Percentiles rank a stretch among this genome's conserved stretches.
Conservation (phyloP, 2,888 invertebrate species). For the Teleiodes luculella region DNA sequence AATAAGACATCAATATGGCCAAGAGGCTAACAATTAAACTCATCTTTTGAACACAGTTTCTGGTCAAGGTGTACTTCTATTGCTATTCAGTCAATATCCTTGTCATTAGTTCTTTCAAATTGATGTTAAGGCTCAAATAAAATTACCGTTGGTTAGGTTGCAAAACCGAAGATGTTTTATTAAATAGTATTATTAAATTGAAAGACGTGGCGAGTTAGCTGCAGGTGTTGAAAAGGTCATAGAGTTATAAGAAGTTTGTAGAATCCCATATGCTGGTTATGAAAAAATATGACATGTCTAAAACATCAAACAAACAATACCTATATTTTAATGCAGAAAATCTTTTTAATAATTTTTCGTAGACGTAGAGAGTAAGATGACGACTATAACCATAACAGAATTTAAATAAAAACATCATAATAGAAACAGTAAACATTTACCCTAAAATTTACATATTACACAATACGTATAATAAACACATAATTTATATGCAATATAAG, state of each 20-base stretch:
- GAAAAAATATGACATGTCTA: too few relatives aligned
- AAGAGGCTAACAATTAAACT: too few relatives aligned
- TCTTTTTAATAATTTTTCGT: too few relatives aligned
- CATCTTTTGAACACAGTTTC: not conserved
- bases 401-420: not conserved
- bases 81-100: not conserved
- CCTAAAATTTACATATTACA: not conserved
- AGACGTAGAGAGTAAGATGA: too few relatives aligned
- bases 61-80: not conserved
- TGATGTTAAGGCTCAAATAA: not conserved
- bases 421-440: not conserved
- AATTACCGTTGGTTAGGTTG: not conserved
- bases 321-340: too few relatives aligned
- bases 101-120: not conserved
- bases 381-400: not conserved
- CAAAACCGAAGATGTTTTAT: not conserved
- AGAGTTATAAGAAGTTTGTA: not conserved
- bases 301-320: too few relatives aligned
- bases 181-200: not conserved
- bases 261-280: not conserved
- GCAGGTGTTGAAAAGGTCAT: constrained; percentile 4
- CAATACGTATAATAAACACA: not conserved
- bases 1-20: too few relatives aligned
- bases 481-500: not conserved
- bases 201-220: not conserved